Evolutionary conservation across 2,113 vertebrate species (phyloP), one percentile per base, ranked within the genome.

Genomic region (Lota lota): DNA sequence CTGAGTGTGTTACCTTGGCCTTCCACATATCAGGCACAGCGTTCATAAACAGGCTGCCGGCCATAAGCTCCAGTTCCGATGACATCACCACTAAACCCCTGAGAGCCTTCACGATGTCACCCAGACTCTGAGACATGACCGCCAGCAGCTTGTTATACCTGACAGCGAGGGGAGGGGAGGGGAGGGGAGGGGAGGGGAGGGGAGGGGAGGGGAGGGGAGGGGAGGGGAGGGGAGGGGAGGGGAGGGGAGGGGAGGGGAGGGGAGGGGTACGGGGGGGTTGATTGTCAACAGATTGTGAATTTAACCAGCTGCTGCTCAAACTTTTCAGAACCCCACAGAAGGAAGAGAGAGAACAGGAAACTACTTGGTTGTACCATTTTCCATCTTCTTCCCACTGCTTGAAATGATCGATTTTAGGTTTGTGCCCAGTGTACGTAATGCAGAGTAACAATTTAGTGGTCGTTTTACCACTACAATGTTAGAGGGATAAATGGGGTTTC

Each of bases 51-150:
- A 97, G 86, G 83, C 94, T 96, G 72, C 73, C 85, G 66, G 95
- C 92, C 95, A 97, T 96, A 40, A 94, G 88, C 88, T 97, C 95
- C 75, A 96, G 88, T 61, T 93, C 89, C 4, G 91, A 95, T 64
- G 95, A 98, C 95, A 98, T 97, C 79, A 97, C 93, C 0, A 95
- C 93, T 71, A 94, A 90, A 72, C 95, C 95, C 75, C 94, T 94
- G 63, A 97, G 91, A 56, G 95, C 96, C 81, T 95, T 96, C 68
- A 95, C 88, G 40, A 96, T 79, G 76, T 97, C 95, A 63, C 73
- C 40, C 22, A 98, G 90, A 2, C 91, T 93, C 71, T 82, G 85
- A 24, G 87, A 90, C 78, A 96, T 94, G 59, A 92, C 91, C n/a
- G 65, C 78, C 59, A 97, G 85, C 72, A 98, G 87, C 68, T 78